Conservation (phyloP, 2,113 vertebrate species). For the Galemys pyrenaicus region DNA sequence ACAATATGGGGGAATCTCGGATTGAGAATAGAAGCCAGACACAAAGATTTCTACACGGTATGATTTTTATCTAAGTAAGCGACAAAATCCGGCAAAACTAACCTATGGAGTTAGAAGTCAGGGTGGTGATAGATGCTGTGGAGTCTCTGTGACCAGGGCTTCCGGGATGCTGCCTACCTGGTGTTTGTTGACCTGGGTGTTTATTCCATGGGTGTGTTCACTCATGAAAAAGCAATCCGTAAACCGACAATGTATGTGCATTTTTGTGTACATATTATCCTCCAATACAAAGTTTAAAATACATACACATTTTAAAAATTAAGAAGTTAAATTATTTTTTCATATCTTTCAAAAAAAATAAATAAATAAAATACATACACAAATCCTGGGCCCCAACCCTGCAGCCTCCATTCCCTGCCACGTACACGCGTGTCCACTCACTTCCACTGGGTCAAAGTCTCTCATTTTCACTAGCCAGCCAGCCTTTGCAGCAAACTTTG, state of each 20-base stretch:
- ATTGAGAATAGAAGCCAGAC: constrained; percentile 16
- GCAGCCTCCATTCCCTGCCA: background rate
- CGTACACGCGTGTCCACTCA: background rate
- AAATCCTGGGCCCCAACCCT: background rate
- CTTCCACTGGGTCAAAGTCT: background rate
- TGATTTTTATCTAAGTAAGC: constrained; percentile 39
- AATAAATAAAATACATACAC: constrained; percentile 18
- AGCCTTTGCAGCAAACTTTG: constrained; percentile 28
- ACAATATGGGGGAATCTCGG: background rate
- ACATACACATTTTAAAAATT: too few relatives aligned
- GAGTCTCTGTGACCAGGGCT: background rate
- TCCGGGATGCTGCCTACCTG: background rate
- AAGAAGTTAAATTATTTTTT: too few relatives aligned
- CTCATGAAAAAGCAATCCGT: background rate
- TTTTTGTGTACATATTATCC: background rate
- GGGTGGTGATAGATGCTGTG: background rate
- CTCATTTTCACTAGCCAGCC: background rate
- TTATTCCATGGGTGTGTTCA: background rate
- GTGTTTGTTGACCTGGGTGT: background rate
- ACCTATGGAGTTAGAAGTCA: background rate
- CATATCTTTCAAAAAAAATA: too few relatives aligned
- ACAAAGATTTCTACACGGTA: background rate
- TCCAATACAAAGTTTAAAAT: constrained; percentile 16
- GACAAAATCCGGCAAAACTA: background rate
- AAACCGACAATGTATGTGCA: background rate